Conservation (phyloP, 2,113 vertebrate genomes). For the Numida meleagris region DNA sequence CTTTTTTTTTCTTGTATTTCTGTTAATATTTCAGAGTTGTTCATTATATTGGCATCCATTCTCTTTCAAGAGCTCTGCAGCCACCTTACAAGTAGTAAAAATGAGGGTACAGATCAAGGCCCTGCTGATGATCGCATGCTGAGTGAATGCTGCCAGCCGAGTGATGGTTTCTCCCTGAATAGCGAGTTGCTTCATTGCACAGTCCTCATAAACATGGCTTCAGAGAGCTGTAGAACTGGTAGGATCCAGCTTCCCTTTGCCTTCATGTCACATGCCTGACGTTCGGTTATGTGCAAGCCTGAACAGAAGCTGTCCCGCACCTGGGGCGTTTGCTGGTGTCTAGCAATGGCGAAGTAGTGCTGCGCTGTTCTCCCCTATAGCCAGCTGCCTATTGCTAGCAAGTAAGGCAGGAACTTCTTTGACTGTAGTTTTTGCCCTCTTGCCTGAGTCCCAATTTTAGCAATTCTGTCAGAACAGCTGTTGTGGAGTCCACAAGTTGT, state of each 20-base stretch:
- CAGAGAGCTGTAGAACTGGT: conserved; percentile 43
- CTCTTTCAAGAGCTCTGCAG: neutral
- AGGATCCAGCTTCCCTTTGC: conserved; percentile 4
- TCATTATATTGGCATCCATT: neutral
- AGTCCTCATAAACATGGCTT: neutral
- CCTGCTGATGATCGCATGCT: neutral
- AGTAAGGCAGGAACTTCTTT: neutral
- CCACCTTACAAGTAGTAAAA: neutral
- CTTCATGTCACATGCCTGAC: neutral
- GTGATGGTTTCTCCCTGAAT: neutral
- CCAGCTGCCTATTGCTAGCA: neutral
- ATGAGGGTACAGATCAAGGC: neutral
- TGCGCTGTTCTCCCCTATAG: neutral
- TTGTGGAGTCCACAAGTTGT: neutral
- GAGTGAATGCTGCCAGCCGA: neutral
- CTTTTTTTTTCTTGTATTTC: neutral
- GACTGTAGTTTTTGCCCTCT: neutral
- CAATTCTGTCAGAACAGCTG: neutral
- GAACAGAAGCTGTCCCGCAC: conserved; percentile 27
- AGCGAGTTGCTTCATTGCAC: neutral
- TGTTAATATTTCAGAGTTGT: neutral
- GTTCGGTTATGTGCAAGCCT: neutral
- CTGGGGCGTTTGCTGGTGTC: neutral
- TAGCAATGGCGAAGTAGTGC: neutral
- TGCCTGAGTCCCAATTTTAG: neutral